Evolutionary conservation across 2,888 invertebrate species (phyloP).

Genomic region (Pseudococcus jackbeardsleyi): DNA sequence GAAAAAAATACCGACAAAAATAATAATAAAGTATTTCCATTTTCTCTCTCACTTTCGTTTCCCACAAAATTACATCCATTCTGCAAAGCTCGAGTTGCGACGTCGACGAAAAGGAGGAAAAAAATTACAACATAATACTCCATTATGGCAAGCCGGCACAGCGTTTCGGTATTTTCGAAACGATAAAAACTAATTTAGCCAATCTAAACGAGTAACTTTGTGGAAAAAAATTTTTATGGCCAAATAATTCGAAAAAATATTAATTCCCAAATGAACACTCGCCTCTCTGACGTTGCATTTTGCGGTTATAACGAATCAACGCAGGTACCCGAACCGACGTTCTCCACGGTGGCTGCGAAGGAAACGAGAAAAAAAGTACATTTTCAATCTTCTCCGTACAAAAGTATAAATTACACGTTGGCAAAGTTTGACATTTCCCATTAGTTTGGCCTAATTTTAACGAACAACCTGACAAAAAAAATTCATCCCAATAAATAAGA

Average conservation of each 20-base stretch:
- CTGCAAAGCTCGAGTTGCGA: not conserved
- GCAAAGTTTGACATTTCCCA: conserved; percentile 37
- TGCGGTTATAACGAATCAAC: conserved; percentile 22
- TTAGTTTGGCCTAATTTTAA: conserved; percentile 10
- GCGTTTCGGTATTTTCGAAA: conserved; percentile 10
- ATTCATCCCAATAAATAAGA: conserved; percentile 42
- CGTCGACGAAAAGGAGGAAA: not conserved
- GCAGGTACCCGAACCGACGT: not conserved
- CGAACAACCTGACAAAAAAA: conserved; percentile 19
- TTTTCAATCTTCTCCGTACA: conserved; percentile 9
- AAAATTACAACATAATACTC: conserved; percentile 39
- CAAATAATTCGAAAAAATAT: conserved; percentile 37
- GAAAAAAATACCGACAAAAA: conserved; percentile 14
- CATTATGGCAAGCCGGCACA: conserved; percentile 18
- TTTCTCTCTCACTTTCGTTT: not conserved
- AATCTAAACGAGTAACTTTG: conserved; percentile 24
- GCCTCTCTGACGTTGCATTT: not conserved
- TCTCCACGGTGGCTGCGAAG: not conserved
- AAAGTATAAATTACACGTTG: conserved; percentile 33
- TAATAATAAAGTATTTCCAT: conserved; percentile 17
- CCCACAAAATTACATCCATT: not conserved
- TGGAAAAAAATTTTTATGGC: conserved; percentile 15
- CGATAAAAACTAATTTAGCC: conserved; percentile 32
- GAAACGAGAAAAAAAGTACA: not conserved
- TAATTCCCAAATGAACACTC: conserved; percentile 20